These are phyloP conservation scores for Pogoniulus pusillus DNA, from an alignment of 2,797 vertebrate species.

Conservation along the genomic window DNA sequence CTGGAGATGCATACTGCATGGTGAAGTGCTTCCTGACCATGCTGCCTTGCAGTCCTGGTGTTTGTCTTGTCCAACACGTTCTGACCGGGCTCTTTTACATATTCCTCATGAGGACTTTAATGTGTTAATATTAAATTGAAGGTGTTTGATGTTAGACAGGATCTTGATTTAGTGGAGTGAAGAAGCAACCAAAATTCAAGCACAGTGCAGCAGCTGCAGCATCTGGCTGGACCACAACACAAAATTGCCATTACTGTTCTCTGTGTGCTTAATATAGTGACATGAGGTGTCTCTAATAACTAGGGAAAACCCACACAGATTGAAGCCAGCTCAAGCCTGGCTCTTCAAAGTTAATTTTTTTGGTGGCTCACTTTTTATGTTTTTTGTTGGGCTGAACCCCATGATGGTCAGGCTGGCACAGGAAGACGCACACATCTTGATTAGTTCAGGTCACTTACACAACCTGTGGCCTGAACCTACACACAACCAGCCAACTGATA, in stretches of 20 bases:
- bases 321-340: not conserved
- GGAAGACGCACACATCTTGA: not conserved
- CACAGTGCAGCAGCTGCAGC: not conserved
- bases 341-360: not conserved
- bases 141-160: not conserved
- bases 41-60: not conserved
- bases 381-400: not conserved
- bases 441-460: not conserved
- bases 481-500: not conserved
- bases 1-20: not conserved
- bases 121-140: not conserved
- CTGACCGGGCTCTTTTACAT: not conserved
- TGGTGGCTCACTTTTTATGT: not conserved
- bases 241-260: not conserved
- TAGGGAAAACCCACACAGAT: accelerated
- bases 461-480: not conserved
- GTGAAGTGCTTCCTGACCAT: not conserved
- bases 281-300: not conserved
- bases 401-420: not conserved
- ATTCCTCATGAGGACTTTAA: not conserved
- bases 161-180: not conserved
- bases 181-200: not conserved
- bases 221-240: not conserved
- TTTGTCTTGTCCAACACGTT: not conserved
- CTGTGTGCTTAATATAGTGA: accelerated